Base-by-base conservation (phyloP, 2,797 vertebrate species). In the Champsocephalus gunnari region DNA sequence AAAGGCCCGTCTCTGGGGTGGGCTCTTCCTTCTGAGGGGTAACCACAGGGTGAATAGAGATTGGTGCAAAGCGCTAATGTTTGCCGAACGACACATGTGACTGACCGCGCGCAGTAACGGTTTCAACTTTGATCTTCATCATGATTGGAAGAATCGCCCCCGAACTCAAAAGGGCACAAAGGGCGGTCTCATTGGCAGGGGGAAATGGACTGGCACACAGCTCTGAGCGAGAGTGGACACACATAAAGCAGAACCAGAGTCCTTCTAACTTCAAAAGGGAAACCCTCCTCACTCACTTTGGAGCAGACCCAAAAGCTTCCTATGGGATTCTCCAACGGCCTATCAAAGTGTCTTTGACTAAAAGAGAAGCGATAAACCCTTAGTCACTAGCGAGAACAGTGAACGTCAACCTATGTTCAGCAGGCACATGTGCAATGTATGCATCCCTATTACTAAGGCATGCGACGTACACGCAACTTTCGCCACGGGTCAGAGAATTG, bases 111-210 rank as follows among this genome's bases (percentile, higher is more conserved):
- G 63, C 12, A 9, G 81, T 56, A 49, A 17, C 41, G 1, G 47
- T 50, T 56, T 63, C 65, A 56, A 60, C 89, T 91, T 87, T 91
- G 84, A 91, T 89, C 84, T 85, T 17, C 3, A 16, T 61, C 65
- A 0, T 65, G 85, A 86, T 71, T 83, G 82, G 83, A 70, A 66
- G 81, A 77, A 66, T 49, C 65, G 82, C 76, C 81, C 76, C 85
- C 60, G 83, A 14, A 7, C 81, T 79, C 73, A 69, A 38, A 63
- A 69, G 73, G 64, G 56, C 74, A 89, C 81, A 92, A 89, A 85
- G 73, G 86, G 75, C 3, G 44, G 66, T 75, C 67, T 91, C 85
- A 83, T 48, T 82, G 78, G 82, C 9, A 13, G 57, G 50, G 61
- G 48, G 49, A 80, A 86, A 83, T 76, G 78, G 72, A 83, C 64